These are phyloP conservation scores for Ochlodes sylvanus DNA, from an alignment of 2,888 invertebrate species.

Conservation along the genomic window DNA sequence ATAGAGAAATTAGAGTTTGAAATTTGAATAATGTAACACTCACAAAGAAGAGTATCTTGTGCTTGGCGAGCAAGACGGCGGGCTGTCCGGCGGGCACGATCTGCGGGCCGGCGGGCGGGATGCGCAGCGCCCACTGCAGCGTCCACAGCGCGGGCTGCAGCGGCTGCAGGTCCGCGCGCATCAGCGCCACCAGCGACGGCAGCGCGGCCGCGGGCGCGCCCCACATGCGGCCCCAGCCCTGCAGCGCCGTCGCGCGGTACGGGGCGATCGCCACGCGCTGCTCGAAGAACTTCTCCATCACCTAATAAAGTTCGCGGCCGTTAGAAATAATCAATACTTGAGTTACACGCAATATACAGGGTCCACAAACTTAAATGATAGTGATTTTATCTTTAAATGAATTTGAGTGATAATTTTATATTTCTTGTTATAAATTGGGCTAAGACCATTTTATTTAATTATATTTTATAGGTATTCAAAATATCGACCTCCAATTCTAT, in stretches of 20 bases:
- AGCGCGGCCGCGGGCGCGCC: slow-evolving; percentile 94
- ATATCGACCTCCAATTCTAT: too few relatives aligned
- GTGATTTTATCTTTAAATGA: too few relatives aligned
- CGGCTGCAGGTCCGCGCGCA: slow-evolving; percentile 87
- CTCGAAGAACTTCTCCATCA: slow-evolving; percentile 97
- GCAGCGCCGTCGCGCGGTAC: slow-evolving; percentile 94
- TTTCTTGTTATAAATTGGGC: too few relatives aligned
- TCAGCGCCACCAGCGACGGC: slow-evolving; percentile 96
- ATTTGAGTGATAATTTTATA: too few relatives aligned
- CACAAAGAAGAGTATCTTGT: slow-evolving; percentile 97
- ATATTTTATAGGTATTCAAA: too few relatives aligned
- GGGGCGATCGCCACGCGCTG: slow-evolving; percentile 94
- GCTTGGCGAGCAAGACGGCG: slow-evolving; percentile 92
- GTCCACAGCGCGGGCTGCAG: slow-evolving; percentile 89
- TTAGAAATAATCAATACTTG: too few relatives aligned
- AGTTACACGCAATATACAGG: too few relatives aligned
- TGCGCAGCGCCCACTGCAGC: slow-evolving; percentile 95
- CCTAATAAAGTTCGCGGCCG: slow-evolving; percentile 67
- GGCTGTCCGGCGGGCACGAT: slow-evolving; percentile 96
- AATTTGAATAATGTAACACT: too few relatives aligned
- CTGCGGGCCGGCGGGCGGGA: slow-evolving; percentile 94
- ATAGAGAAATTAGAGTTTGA: too few relatives aligned
- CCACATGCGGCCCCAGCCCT: slow-evolving; percentile 93
- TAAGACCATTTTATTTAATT: too few relatives aligned
- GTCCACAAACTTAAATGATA: too few relatives aligned